Base-by-base conservation (phyloP, 2,888 invertebrate species). In the Scotopteryx bipunctaria region DNA sequence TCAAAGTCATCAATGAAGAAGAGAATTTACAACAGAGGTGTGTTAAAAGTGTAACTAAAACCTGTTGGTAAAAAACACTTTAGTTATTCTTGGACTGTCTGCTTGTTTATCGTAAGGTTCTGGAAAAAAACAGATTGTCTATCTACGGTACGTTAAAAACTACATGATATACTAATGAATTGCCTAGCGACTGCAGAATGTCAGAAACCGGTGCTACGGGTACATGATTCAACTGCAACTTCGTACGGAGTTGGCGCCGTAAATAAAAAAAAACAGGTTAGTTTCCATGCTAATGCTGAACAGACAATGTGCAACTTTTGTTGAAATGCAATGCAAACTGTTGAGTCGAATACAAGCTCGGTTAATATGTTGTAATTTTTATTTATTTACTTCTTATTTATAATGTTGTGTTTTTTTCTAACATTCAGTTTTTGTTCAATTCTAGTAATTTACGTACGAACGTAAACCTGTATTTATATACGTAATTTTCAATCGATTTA, bases 181-280 rank as follows among this genome's bases (percentile, higher is more conserved):
- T n/a, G n/a, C n/a, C n/a, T 9, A 25, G 9, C 9, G n/a, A 9
- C n/a, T 25, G n/a, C 5, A 11, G 1, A 19, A 13, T 8, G 6
- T 11, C n/a, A 40, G 2, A 41, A 31, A 32, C 21, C 9, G 14
- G 31, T 42, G 41, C 41, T 5, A 6, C 19, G 21, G 5, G 19
- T 13, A 15, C 21, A 63, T 66, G 64, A 67, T 71, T 70, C 66
- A 66, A 68, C 67, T 67, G 62, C 61, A 74, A 74, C 67, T 72
- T 73, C 71, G 67, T 75, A 71, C 68, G 63, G 53, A 57, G 43
- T 71, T 67, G 61, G 55, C 55, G 42, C 45, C 52, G 55, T 64
- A 70, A 72, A 75, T 71, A 67, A 59, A 67, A 62, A 66, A 64
- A 48, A 66, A 52, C 53, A 48, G 32, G 42, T 55, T 66, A 63